Base-by-base conservation (phyloP, 1,140 invertebrate genomes). In the Temnothorax nylanderi region DNA sequence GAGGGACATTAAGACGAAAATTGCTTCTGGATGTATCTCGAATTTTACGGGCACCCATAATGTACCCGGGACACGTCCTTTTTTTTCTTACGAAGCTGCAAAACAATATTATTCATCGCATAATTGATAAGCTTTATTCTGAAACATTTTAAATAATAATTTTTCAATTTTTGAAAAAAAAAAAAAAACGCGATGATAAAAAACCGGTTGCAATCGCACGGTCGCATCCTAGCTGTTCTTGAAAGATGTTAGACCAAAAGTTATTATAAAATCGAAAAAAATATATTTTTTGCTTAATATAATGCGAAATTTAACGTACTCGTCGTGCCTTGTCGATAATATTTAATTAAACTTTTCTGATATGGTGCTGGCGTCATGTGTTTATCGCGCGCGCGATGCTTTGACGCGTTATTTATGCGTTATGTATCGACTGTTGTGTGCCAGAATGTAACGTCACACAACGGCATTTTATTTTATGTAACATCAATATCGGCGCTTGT, bases 391-490 rank as follows among this genome's bases (percentile, higher is more conserved):
- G 8, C 6, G 26, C 80, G 69, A 47, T 84, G 32, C 26, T 58
- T 41, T 60, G 54, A 34, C 80, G 41, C 16, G 26, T 84, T 84
- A 75, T 75, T 75, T 84, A 75, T 75, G 44, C 54, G n/a, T 71
- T 81, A 21, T 26, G 7, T 74, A 54, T 74, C 67, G 67, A 58
- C n/a, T 47, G 41, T 69, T 74, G 62, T 49, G 41, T 49, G 41
- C 41, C n/a, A 18, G 11, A 74, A 75, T 41, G 26, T 74, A 84
- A 84, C 41, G 34, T 56, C 51, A 81, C 47, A 81, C 78, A 81
- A 81, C 65, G 69, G 44, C 26, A 84, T 84, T 84, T 84, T 84
- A 74, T 84, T 84, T 84, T 74, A 21, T 84, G 56, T 84, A 74
- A 84, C 69, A 84, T 84, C 69, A 84, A 84, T 82, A 82, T 84